These are phyloP conservation scores for Diglossa cyanea DNA, from an alignment of 2,797 vertebrate genomes.

Conservation along the genomic window DNA sequence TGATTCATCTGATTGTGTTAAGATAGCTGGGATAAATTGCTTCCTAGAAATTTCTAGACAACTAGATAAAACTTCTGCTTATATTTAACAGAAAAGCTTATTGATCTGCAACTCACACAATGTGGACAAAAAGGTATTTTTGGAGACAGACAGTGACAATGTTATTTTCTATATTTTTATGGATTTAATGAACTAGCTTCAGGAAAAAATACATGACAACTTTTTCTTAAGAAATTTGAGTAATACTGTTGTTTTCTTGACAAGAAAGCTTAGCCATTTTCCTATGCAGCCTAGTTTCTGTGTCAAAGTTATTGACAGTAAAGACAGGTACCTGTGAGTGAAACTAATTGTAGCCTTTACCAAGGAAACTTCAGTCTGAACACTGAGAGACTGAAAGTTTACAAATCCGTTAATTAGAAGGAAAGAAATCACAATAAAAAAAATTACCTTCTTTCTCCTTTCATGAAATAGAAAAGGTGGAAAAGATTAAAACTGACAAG, in stretches of 20 bases:
- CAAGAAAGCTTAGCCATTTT: neutral
- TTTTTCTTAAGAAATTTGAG: neutral
- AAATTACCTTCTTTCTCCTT: neutral
- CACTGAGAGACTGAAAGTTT: neutral
- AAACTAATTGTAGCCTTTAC: neutral
- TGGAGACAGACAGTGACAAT: neutral
- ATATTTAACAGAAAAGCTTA: neutral
- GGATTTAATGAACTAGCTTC: neutral
- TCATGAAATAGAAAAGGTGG: slow-evolving; percentile 22
- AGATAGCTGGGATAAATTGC: neutral
- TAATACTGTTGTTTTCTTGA: neutral
- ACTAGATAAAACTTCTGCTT: neutral
- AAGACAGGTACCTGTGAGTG: neutral
- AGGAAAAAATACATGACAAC: neutral
- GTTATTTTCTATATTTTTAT: neutral
- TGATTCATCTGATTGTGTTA: neutral
- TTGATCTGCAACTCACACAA: neutral
- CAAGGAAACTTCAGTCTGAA: neutral
- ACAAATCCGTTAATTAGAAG: slow-evolving; percentile 16
- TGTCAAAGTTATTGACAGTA: neutral
- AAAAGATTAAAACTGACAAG: slow-evolving; percentile 56
- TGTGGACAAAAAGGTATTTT: neutral
- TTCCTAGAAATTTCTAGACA: neutral
- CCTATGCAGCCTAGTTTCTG: neutral
- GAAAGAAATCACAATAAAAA: slow-evolving; percentile 8